Conservation (phyloP, 2,888 invertebrate species). For the Lasioglossum zephyrum region DNA sequence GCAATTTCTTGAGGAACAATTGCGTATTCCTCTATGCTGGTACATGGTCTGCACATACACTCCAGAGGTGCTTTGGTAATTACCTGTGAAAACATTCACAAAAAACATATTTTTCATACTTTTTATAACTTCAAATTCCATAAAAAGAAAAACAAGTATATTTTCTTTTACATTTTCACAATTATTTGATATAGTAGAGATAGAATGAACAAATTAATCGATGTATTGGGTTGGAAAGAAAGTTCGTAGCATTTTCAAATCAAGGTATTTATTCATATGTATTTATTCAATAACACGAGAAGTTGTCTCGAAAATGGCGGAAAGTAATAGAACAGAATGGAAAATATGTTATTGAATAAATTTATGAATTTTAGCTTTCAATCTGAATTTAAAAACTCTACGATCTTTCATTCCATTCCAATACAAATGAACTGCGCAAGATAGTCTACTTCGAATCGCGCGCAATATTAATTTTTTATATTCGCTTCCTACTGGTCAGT, state of each 20-base stretch:
- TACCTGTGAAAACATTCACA: constrained; percentile 86
- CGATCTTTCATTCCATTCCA: no score
- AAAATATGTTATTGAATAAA: no score
- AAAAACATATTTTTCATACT: constrained; percentile 28
- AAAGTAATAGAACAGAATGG: no score
- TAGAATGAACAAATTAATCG: background rate
- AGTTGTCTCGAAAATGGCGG: no score
- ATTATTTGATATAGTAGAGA: background rate
- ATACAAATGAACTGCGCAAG: background rate
- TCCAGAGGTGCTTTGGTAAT: constrained; percentile 96
- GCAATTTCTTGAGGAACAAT: constrained; percentile 96
- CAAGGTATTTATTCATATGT: no score
- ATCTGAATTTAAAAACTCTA: no score
- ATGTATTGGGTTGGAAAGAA: background rate
- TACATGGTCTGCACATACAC: constrained; percentile 97
- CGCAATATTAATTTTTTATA: constrained; percentile 51
- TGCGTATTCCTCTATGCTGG: constrained; percentile 93
- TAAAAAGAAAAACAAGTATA: background rate
- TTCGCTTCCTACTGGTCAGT: constrained; percentile 45
- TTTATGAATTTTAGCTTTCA: no score
- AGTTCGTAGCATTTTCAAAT: no score
- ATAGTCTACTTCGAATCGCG: constrained; percentile 45
- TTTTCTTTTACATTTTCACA: background rate
- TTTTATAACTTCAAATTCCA: background rate
- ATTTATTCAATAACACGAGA: no score